Conservation (phyloP, 2,797 vertebrate species). For the Aplochiton taeniatus region DNA sequence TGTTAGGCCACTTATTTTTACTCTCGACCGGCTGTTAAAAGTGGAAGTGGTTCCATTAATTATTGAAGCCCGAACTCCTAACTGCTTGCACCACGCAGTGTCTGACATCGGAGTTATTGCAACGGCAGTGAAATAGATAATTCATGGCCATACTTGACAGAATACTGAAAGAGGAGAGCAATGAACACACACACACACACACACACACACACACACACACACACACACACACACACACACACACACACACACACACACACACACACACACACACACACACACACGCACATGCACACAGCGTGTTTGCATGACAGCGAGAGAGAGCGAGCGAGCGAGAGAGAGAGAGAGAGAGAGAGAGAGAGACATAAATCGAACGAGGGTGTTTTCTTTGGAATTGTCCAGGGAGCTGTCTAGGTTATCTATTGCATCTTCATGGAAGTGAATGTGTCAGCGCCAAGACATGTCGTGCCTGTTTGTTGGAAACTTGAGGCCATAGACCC, state of each 20-base stretch:
- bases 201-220: no score
- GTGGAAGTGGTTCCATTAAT: constrained; percentile 52
- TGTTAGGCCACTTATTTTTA: constrained; percentile 51
- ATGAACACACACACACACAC: not conserved
- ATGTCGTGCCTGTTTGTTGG: constrained; percentile 36
- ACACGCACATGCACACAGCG: no score
- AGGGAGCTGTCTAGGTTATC: constrained; percentile 29
- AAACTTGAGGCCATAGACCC: constrained; percentile 19
- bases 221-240: no score
- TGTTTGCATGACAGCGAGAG: no score
- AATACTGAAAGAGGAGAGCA: constrained; percentile 30
- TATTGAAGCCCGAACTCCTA: constrained; percentile 53
- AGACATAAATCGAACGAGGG: no score
- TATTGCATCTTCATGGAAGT: constrained; percentile 37
- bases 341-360: no score
- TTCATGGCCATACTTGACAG: constrained; percentile 55
- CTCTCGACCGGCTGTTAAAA: constrained; percentile 36
- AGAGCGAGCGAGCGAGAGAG: no score
- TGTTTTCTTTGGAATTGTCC: no score
- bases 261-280: no score
- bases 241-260: no score
- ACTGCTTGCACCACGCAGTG: constrained; percentile 10
- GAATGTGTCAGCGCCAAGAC: constrained; percentile 31
- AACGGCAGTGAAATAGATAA: constrained; percentile 56
- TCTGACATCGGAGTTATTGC: constrained; percentile 33